phyloP scores from a whole-genome alignment of 2,113 vertebrate species.

The Melanotaenia duboulayi region DNA sequence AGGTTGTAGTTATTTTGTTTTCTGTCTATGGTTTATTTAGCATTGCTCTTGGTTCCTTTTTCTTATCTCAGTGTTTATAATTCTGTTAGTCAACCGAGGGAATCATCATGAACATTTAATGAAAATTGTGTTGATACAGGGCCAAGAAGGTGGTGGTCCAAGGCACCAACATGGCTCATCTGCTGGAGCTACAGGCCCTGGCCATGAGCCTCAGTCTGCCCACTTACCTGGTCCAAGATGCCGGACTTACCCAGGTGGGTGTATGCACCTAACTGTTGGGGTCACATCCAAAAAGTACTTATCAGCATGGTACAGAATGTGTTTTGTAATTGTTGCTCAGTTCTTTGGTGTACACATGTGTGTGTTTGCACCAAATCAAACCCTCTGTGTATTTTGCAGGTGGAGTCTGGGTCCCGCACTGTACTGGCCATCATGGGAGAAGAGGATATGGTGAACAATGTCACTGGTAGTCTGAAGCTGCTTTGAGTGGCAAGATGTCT shows the following conservation, averaged over 20 bases:
- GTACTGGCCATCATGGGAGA: slow-evolving; percentile 87
- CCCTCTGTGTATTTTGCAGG: slow-evolving; percentile 64
- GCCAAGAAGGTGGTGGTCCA: slow-evolving; percentile 88
- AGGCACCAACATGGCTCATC: slow-evolving; percentile 83
- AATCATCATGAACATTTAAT: neutral
- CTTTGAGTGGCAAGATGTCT: slow-evolving; percentile 63
- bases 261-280: neutral
- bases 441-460: slow-evolving; percentile 86
- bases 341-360: neutral
- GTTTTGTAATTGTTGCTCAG: neutral
- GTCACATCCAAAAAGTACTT: neutral
- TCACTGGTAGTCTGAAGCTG: slow-evolving; percentile 86
- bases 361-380: neutral
- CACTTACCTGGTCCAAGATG: slow-evolving; percentile 86
- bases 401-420: slow-evolving; percentile 85
- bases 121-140: slow-evolving; percentile 61
- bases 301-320: neutral
- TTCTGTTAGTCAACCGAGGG: too few relatives aligned
- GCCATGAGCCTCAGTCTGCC: slow-evolving; percentile 86
- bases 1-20: neutral
- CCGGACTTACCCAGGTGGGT: slow-evolving; percentile 86
- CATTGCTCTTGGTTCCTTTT: too few relatives aligned
- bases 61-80: too few relatives aligned
- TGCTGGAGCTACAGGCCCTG: slow-evolving; percentile 86
- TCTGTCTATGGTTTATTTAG: neutral